Evolutionary conservation across 2,797 vertebrate genomes (phyloP), one percentile per base, ranked within the genome.

Genomic region (Staurois parvus): DNA sequence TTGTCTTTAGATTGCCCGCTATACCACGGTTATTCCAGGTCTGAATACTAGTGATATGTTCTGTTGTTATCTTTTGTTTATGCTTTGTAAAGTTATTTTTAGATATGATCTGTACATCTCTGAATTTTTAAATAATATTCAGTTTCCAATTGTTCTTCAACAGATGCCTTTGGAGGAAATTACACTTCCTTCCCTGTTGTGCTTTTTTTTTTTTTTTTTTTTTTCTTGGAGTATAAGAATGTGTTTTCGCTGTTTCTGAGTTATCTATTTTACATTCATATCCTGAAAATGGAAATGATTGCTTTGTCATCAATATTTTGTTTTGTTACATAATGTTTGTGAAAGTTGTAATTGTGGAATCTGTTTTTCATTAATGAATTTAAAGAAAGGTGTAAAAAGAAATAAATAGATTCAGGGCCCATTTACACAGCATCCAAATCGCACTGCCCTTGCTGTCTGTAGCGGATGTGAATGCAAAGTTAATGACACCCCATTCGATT

Each of bases 141-240:
- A 26, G 24, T 45, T 32, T 68, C 84, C 64, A 32, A 80, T 85
- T 80, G 84, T 85, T 85, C 78, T 81, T 26, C 26, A 79, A 68
- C 79, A 85, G 78, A 81, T 81, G 64, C 78, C 78, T 70, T 64
- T n/a, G 69, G 79, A 85, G 84, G 84, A 85, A 85, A 75, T 76
- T 69, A 52, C 37, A 81, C 78, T 85, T 85, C 84, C 84, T 85
- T 85, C 84, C 84, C 72, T 85, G 72, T 66, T 81, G 59, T 75
- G 72, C 28, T 59, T 62, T 21, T 74, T 4, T 74, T 26, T 48
- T 74, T 48, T 48, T 59, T 62, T 21, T 74, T 4, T 74, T 26
- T 48, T 74, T 48, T 48, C 34, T 48, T n/a, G 72, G 15, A 74
- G 9, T 37, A 19, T 37, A 80, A 88, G 64, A 26, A 62, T 62